Base-by-base conservation (phyloP, 2,113 vertebrate species). In the Cnemophilus loriae region DNA sequence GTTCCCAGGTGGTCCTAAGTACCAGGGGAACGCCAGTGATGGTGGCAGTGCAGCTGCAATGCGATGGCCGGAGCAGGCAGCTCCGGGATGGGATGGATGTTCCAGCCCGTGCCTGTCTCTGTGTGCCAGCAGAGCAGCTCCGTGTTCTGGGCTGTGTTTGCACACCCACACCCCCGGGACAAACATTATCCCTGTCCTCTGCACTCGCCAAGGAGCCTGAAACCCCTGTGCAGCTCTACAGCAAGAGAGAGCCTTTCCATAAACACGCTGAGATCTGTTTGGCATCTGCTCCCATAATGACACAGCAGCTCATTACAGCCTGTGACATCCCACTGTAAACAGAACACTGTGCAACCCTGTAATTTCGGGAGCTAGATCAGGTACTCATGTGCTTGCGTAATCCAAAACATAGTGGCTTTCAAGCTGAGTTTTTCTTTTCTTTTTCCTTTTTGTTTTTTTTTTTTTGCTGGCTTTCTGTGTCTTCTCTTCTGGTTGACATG, bases 401-500 rank as follows among this genome's bases (percentile, higher is more conserved):
- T 90, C 93, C 87, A 77, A 90, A 47, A 78, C 85, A 88, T 19
- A 75, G 73, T 3, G 69, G 70, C 47, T 95, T 95, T 83, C 79
- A 64, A 10, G 16, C 69, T 39, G 75, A 93, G 52, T 64, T 52
- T 86, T 73, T 74, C 70, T 79, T 65, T n/a, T 23, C 7, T 24
- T 46, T 60, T 14, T 7, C 0, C 4, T 11, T 24, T 55, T 37
- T 32, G 71, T 9, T 10, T 33, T 24, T 37, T 47, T 21, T 14
- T 47, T 11, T 32, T 8, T 2, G 0, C 53, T 47, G 32, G 30
- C 83, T 81, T 52, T n/a, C 78, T 7, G 17, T 16, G 19, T 14
- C 92, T 95, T 95, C 88, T 86, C 67, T 84, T 52, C 76, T 50
- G 89, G 88, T 94, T 96, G 96, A 97, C 93, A 92, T 94, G 96